phyloP scores from a whole-genome alignment of 2,113 vertebrate species.

The Corythornis madagascariensis region DNA sequence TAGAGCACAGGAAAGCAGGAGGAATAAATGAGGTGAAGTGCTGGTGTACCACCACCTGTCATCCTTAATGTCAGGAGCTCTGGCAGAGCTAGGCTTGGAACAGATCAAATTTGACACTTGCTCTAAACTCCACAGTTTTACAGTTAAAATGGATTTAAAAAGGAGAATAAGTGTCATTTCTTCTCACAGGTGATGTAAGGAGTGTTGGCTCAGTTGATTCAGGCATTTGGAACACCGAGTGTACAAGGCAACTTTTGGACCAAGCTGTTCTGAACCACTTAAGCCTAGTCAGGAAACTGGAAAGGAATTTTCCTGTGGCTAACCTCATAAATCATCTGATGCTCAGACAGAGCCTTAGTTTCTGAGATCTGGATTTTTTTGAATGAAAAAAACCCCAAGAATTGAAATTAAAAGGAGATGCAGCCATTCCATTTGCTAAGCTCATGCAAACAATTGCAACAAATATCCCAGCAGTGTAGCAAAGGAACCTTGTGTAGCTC shows the following conservation, averaged over 20 bases:
- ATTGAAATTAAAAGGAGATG: not conserved
- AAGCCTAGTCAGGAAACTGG: not conserved
- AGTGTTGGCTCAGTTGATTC: not conserved
- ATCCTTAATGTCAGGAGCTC: not conserved
- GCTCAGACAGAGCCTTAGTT: not conserved
- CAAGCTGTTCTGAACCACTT: not conserved
- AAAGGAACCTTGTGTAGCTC: not conserved
- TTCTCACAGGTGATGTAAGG: not conserved
- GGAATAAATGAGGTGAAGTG: not conserved
- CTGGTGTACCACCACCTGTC: not conserved
- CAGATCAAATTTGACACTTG: not conserved
- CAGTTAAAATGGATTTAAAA: not conserved
- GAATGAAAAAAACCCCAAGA: rapidly evolving
- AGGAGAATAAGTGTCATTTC: not conserved
- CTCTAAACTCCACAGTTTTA: not conserved
- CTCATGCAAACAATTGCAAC: not conserved
- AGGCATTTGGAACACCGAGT: not conserved
- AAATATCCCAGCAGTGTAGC: not conserved
- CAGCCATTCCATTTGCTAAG: not conserved
- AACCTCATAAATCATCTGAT: not conserved
- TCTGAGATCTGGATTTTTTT: not conserved
- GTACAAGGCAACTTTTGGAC: not conserved
- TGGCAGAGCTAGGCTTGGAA: not conserved
- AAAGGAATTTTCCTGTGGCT: not conserved
- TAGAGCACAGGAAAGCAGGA: not conserved